Evolutionary conservation across 1,140 invertebrate species (phyloP), one percentile per base, ranked within the genome.

Genomic region (Bombus difficillimus): DNA sequence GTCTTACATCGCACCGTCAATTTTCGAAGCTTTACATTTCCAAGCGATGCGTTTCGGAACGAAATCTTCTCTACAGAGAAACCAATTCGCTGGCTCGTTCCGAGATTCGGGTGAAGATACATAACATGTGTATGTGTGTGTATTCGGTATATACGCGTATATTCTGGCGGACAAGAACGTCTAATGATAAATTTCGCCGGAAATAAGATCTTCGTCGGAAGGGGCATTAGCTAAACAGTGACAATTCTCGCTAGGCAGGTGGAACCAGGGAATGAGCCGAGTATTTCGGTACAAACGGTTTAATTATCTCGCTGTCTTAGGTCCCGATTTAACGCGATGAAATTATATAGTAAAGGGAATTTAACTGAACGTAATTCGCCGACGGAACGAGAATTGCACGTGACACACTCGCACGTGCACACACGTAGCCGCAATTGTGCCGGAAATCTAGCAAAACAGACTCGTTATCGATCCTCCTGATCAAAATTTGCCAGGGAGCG

Each of bases 231-330:
- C 76, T 80, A 85, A 85, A 80, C 78, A 73, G 41, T 47, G 66
- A 79, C 83, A 25, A 78, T 80, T 73, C 76, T 68, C 68, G 37
- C 13, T 22, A 39, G 34, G 25, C 62, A 37, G 47, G 22, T n/a
- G 28, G 41, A 59, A n/a, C 13, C 39, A 59, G 9, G n/a, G 37
- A 13, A 25, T 8, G 15, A 22, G n/a, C 72, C 59, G 59, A 53
- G 72, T 53, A 71, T 79, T 84, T 84, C 76, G 39, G 41, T 79
- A 43, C 68, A 80, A 85, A 80, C 83, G 83, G 76, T 85, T 80
- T 85, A 85, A 85, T 85, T 85, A 80, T 85, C 66, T 47, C 15
- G 34, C 76, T 84, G 83, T 72, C 83, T 85, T 85, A 80, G 28
- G 83, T 53, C 18, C 39, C 53, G 77, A 85, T 85, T 85, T 85